Conservation (phyloP, 2,113 vertebrate species). For the Nannobrachium achirus region DNA sequence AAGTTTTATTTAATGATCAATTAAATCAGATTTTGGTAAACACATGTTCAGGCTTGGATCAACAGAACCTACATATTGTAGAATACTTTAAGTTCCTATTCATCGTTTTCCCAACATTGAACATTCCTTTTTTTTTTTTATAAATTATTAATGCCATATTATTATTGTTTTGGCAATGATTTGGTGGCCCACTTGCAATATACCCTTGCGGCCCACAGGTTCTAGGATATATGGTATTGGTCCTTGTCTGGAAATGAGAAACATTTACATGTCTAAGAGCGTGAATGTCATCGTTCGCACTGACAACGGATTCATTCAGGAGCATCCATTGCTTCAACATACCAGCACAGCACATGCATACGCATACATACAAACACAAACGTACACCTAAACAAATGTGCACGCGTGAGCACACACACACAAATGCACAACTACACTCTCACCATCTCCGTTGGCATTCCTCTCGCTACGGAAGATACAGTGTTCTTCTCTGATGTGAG, state of each 20-base stretch:
- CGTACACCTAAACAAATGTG: neutral
- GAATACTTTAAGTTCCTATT: too few relatives aligned
- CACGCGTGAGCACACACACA: neutral
- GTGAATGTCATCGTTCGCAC: neutral
- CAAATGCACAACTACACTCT: conserved; percentile 30
- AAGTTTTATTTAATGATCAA: too few relatives aligned
- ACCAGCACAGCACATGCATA: neutral
- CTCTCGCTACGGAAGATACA: conserved; percentile 95
- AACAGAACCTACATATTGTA: too few relatives aligned
- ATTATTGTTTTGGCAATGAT: too few relatives aligned
- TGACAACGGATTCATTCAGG: neutral
- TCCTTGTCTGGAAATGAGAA: neutral
- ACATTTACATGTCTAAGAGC: neutral
- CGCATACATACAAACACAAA: neutral
- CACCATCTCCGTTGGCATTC: conserved; percentile 89
- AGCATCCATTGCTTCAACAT: neutral
- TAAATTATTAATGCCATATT: too few relatives aligned
- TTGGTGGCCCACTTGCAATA: too few relatives aligned
- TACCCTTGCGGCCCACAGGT: too few relatives aligned
- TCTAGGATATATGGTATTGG: too few relatives aligned
- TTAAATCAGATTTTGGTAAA: too few relatives aligned
- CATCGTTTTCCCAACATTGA: too few relatives aligned
- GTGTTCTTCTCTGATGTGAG: conserved; percentile 97
- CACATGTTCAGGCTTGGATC: too few relatives aligned
- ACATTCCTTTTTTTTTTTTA: too few relatives aligned